Evolutionary conservation across 1,140 invertebrate genomes (phyloP).

Genomic region (Wiebesia pumilae): DNA sequence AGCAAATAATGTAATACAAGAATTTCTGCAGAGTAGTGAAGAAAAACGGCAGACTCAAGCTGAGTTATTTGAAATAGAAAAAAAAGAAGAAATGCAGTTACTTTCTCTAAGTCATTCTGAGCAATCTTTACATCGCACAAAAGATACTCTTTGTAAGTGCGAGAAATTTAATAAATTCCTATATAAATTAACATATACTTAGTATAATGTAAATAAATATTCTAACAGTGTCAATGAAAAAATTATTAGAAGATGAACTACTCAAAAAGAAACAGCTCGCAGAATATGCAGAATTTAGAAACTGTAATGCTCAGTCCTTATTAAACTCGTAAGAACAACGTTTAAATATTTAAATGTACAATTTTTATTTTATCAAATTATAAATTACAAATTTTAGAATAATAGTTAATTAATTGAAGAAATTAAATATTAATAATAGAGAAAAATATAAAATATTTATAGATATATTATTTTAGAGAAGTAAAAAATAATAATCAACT

Average conservation of each 20-base stretch:
- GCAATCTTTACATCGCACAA: constrained; percentile 68
- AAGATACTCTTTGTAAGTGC: constrained; percentile 70
- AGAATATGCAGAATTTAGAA: constrained; percentile 77
- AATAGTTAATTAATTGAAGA: constrained; percentile 10
- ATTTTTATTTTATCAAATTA: background rate
- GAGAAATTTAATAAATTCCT: constrained; percentile 23
- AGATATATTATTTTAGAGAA: constrained; percentile 69
- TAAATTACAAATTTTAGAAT: background rate
- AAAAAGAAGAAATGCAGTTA: constrained; percentile 78
- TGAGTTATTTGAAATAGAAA: constrained; percentile 80
- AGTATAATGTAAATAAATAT: constrained; percentile 30
- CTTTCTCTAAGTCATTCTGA: constrained; percentile 75
- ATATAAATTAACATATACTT: background rate
- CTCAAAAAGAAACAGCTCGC: constrained; percentile 76
- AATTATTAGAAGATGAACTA: constrained; percentile 80
- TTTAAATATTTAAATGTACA: constrained; percentile 13
- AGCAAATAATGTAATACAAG: constrained; percentile 79
- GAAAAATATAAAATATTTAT: constrained; percentile 7
- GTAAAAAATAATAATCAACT: constrained; percentile 78
- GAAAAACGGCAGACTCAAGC: constrained; percentile 77
- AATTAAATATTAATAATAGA: constrained; percentile 1
- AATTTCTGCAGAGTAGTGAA: constrained; percentile 78
- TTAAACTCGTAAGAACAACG: constrained; percentile 69
- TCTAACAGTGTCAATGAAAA: constrained; percentile 80
- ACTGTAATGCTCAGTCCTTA: constrained; percentile 77